Evolutionary conservation across 2,113 vertebrate genomes (phyloP), one percentile per base, ranked within the genome.

Genomic region (Dascyllus trimaculatus): DNA sequence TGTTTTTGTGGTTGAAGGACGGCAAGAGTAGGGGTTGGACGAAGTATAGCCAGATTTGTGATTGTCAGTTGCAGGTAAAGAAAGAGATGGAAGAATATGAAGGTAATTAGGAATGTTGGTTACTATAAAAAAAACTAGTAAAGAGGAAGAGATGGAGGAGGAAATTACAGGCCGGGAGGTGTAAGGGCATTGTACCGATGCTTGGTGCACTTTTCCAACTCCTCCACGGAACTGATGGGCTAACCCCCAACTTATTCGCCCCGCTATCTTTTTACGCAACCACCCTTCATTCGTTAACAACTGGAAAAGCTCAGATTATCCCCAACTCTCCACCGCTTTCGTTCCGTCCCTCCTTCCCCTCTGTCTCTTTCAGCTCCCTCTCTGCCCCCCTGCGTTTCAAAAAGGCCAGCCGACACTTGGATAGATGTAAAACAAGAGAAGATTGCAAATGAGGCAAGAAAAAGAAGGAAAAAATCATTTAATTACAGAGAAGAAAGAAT

Each of bases 201-300:
- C 40, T 1, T 76, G 62, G 46, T 24, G 10, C 8, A 4, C 63
- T 57, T 53, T 70, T 64, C 54, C 29, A 0, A 1, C 25, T 35
- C 46, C 21, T 29, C 48, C 24, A 35, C 21, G 1, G 40, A 86
- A 54, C 43, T 8, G 4, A 17, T 63, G 62, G 54, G 25, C 62
- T 62, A 57, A 72, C 61, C 51, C 4, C n/a, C 2, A 1, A 29
- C 40, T 73, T 72, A 64, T 57, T 75, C 68, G 67, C 56, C 29
- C 1, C 1, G 5, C 21, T 14, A 40, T 59, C 53, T 82, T 73
- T 58, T 67, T 32, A 65, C 68, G 60, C 54, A 56, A 57, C 18
- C 18, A 69, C 40, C 40, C 63, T 64, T 85, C 64, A 82, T 82
- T 61, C 45, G 11, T 64, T 75, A 85, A 78, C 77, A 70, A 67